phyloP scores from a whole-genome alignment of 2,888 invertebrate species.

The Scelioninae gen. 2 region DNA sequence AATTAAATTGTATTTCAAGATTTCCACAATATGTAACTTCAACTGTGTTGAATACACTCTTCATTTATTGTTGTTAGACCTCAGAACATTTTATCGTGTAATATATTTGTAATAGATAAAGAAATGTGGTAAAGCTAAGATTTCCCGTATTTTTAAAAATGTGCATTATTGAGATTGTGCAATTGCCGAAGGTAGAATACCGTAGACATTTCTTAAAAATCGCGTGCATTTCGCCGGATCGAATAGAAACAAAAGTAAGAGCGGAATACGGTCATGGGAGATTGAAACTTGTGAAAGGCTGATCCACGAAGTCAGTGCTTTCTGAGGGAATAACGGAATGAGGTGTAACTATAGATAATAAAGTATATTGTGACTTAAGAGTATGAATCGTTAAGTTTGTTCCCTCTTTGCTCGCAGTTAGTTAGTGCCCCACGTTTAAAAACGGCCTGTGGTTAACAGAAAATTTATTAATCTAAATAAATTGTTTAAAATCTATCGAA shows the following conservation, averaged over 20 bases:
- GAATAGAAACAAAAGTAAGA: slow-evolving; percentile 58
- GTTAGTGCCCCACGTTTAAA: slow-evolving; percentile 6
- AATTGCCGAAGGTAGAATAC: slow-evolving; percentile 48
- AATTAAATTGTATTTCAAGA: no score
- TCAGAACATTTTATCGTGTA: no score
- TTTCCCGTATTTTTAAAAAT: slow-evolving; percentile 29
- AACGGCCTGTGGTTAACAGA: no score
- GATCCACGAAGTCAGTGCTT: slow-evolving; percentile 42
- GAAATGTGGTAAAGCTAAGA: not conserved
- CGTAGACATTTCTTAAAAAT: slow-evolving; percentile 53
- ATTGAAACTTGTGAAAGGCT: slow-evolving; percentile 54
- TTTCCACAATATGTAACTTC: no score
- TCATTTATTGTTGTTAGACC: no score
- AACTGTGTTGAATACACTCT: no score
- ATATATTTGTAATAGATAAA: not conserved
- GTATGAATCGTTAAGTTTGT: slow-evolving; percentile 42
- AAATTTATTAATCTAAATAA: no score
- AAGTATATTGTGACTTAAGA: slow-evolving; percentile 51
- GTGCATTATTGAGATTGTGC: slow-evolving; percentile 38
- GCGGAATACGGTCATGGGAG: slow-evolving; percentile 58
- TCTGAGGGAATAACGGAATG: slow-evolving; percentile 52
- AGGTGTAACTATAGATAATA: slow-evolving; percentile 60
- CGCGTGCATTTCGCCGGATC: slow-evolving; percentile 53
- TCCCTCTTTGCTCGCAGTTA: slow-evolving; percentile 39
- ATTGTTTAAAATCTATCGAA: no score